These are phyloP conservation scores for Propithecus coquereli DNA, from an alignment of 2,113 vertebrate genomes.

Conservation along the genomic window DNA sequence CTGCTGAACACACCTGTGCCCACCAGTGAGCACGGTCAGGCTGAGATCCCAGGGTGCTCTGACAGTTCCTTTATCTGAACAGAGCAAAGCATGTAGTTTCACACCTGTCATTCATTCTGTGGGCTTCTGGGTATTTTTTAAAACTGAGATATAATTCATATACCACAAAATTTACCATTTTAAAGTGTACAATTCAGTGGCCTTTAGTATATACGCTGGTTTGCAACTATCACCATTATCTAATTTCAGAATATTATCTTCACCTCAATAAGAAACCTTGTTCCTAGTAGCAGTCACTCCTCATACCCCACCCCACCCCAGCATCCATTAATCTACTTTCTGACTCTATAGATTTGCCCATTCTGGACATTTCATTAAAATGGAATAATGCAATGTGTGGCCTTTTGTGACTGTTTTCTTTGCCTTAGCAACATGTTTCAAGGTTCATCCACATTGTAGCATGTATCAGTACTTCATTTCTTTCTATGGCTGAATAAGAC, in stretches of 20 bases:
- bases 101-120: neutral
- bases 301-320: neutral
- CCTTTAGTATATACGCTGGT: neutral
- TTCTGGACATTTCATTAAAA: conserved; percentile 16
- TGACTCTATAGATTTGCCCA: neutral
- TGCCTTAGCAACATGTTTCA: neutral
- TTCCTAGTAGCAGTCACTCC: neutral
- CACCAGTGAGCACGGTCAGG: neutral
- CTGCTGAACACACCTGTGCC: accelerated
- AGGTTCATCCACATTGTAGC: neutral
- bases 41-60: neutral
- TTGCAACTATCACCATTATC: neutral
- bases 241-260: conserved; percentile 11
- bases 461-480: neutral
- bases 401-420: neutral
- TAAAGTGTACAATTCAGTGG: neutral
- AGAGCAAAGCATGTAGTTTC: neutral
- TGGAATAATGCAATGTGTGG: neutral
- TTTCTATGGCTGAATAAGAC: neutral
- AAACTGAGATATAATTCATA: neutral
- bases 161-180: neutral
- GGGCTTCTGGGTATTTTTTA: neutral
- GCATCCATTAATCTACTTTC: neutral
- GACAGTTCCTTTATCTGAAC: neutral
- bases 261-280: neutral